phyloP scores from a whole-genome alignment of 2,888 invertebrate genomes.

The Mesoligia furuncula region DNA sequence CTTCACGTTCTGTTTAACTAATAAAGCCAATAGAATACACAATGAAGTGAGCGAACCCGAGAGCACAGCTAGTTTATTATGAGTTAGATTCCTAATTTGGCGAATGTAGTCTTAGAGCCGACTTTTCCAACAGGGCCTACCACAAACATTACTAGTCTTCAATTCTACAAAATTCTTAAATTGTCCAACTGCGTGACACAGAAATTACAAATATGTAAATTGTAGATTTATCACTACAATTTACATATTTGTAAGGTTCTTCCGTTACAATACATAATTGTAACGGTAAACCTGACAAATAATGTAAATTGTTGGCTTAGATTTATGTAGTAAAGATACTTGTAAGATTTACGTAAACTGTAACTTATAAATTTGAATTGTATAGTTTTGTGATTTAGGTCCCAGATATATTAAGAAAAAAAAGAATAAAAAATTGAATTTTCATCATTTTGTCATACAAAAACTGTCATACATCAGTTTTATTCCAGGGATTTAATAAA shows the following conservation, averaged over 20 bases:
- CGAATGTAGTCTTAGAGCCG: neutral
- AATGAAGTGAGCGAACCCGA: too few species aligned
- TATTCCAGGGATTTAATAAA: neutral
- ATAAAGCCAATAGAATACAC: too few species aligned
- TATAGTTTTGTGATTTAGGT: too few species aligned
- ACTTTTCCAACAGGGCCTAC: neutral
- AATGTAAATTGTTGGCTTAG: too few species aligned
- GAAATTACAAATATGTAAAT: neutral
- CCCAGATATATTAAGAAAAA: too few species aligned
- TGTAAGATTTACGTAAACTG: too few species aligned
- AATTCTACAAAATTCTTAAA: neutral
- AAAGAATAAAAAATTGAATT: rapidly evolving
- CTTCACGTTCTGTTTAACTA: too few species aligned
- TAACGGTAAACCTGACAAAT: too few species aligned
- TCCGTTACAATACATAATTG: neutral
- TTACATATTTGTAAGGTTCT: neutral
- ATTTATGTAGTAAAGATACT: too few species aligned
- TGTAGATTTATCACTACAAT: neutral
- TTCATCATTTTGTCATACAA: neutral
- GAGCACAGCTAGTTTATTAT: too few species aligned
- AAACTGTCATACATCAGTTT: neutral
- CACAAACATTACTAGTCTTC: neutral
- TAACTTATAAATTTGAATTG: too few species aligned
- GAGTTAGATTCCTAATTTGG: neutral
- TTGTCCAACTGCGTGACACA: neutral